Evolutionary conservation across 2,888 invertebrate genomes (phyloP).

Genomic region (Lasius fuliginosus): DNA sequence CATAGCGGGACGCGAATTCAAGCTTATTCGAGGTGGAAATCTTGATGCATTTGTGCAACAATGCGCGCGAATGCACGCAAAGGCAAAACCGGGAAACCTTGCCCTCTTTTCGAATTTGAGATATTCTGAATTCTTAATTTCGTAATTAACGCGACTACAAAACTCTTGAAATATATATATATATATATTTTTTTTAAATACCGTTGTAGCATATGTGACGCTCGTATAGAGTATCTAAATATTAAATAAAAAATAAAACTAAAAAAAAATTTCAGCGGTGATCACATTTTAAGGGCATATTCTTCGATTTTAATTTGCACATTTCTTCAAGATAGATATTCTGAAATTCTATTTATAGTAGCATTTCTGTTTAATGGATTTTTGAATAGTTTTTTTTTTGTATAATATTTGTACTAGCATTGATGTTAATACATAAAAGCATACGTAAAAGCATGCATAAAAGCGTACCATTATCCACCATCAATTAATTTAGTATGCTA

Average conservation of each 20-base stretch:
- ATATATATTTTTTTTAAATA: neutral
- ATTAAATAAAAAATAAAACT: too few relatives aligned
- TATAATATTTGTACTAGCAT: slow-evolving; percentile 21
- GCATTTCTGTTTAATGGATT: neutral
- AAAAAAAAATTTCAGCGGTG: neutral
- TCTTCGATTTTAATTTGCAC: neutral
- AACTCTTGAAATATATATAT: neutral
- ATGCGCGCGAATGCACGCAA: slow-evolving; percentile 14
- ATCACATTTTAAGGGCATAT: neutral
- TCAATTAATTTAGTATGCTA: slow-evolving; percentile 15
- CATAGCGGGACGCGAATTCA: slow-evolving; percentile 44
- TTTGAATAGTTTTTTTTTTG: neutral
- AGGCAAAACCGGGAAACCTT: neutral
- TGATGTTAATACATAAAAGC: slow-evolving; percentile 12
- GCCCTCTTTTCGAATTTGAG: neutral
- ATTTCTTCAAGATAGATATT: neutral
- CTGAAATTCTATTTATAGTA: neutral
- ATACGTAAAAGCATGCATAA: slow-evolving; percentile 3
- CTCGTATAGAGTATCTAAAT: neutral
- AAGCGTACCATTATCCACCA: slow-evolving; percentile 18
- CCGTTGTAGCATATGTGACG: neutral
- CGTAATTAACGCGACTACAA: neutral
- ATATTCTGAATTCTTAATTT: neutral
- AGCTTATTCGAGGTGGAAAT: slow-evolving; percentile 4
- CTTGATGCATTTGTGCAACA: slow-evolving; percentile 26